Base-by-base conservation (phyloP, 2,797 vertebrate genomes). In the Lemur catta region DNA sequence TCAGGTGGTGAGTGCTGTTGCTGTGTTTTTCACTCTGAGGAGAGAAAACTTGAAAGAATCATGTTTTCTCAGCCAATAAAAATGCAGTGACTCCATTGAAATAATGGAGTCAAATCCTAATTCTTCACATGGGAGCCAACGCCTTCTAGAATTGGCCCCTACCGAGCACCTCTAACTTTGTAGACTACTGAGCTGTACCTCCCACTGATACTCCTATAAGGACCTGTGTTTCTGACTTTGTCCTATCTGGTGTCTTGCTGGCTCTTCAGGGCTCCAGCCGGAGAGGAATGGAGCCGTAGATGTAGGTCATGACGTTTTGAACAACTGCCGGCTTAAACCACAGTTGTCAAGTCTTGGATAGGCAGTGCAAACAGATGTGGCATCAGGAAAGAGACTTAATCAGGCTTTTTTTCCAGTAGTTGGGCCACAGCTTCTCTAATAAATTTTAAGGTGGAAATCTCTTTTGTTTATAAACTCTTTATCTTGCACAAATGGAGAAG, bases 1-100 rank as follows among this genome's bases (percentile, higher is more conserved):
- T 0, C 98, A 99, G 74, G 98, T 99, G 98, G 98, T 99, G 89
- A 98, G 98, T 97, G n/a, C 3, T 12, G 4, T 24, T 2, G 0
- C 13, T 74, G 5, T 75, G 38, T 28, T 90, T 75, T 81, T 33
- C 65, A 33, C 52, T 76, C 33, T 22, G 81, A 80, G 80, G 67
- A 69, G 24, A 30, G 63, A 63, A 76, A 80, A 17, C 50, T n/a
- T n/a, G 7, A 14, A 22, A 86, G 61, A 82, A 75, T 17, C 4
- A 24, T 28, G 8, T 33, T 69, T 90, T 92, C n/a, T 93, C 88
- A 61, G n/a, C 11, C 59, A 76, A 69, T 78, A 30, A 85, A 91
- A 90, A 26, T 50, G 5, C 2, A 78, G 30, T 6, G 48, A 41
- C 81, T 82, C 22, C 43, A 10, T 10, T 35, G 46, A 76, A 35